Base-by-base conservation (phyloP, 2,797 vertebrate species). In the Anabas testudineus region DNA sequence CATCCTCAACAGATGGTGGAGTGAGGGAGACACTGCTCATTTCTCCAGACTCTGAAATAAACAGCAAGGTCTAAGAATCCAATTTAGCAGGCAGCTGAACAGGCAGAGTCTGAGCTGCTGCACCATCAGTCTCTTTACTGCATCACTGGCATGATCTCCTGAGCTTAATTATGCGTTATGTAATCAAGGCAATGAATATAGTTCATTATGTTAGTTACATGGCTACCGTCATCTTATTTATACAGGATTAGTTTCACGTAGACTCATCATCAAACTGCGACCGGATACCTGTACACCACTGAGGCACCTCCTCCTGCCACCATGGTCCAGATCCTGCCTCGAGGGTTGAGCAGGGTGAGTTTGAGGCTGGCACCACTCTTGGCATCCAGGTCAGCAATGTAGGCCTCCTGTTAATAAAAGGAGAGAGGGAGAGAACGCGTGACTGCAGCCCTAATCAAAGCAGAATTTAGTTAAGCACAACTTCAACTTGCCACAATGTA, bases 291-390 rank as follows among this genome's bases (percentile, higher is more conserved):
- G 90, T 93, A 94, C 19, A 91, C 89, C 6, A 99, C 97, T 0
- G 97, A 99, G 52, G 98, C 98, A 0, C 98, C 98, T 1, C 98
- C 98, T 3, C 98, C 98, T 1, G 98, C 98, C 88, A 99, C 98
- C 98, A 99, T 99, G 81, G 98, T 99, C 98, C 98, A 99, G 87
- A 99, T 99, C 62, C 98, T 92, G 36, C 97, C 97, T 42, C 92
- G 93, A 34, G 98, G 97, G 87, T 99, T 99, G 56, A 99, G 93
- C 79, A 99, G 91, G 0, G 98, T 99, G 16, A 99, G 91, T 76
- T 99, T 99, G 67, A 99, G 92, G 89, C 98, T 99, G 36, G 98
- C 98, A 1, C 98, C 98, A 1, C 97, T 99, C 92, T 99, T 99
- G 41, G 98, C 96, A 63, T 99, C 98, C 57, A 99, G 93, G 76